Evolutionary conservation across 2,797 vertebrate species (phyloP).

Genomic region (Urocyon cinereoargenteus): DNA sequence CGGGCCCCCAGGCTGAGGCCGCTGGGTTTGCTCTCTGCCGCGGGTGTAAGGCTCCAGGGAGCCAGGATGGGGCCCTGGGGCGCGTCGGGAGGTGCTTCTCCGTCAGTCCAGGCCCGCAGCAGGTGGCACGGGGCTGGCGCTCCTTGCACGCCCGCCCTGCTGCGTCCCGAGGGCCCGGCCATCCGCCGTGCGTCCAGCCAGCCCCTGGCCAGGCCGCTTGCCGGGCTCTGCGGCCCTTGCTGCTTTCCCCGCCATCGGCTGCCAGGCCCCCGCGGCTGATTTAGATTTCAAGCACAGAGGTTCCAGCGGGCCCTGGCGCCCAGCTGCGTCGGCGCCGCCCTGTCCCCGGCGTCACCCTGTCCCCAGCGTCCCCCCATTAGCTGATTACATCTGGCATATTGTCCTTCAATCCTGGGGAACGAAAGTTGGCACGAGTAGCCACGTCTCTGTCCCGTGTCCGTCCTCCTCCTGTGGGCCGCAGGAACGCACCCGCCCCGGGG

Average conservation of each 20-base stretch:
- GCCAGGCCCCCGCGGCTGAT: fast-evolving
- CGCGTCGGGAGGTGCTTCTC: background rate
- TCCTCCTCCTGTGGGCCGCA: background rate
- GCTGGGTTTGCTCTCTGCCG: background rate
- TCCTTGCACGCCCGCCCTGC: background rate
- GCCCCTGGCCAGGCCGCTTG: background rate
- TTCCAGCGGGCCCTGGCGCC: no score
- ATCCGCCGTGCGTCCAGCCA: background rate
- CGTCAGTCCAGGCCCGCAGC: background rate
- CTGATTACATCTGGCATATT: background rate
- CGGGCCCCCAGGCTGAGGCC: background rate
- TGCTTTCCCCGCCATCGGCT: background rate
- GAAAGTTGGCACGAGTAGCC: background rate
- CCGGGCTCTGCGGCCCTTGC: background rate
- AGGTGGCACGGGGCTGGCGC: background rate
- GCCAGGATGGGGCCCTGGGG: background rate
- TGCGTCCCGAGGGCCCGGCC: background rate
- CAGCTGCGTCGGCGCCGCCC: background rate
- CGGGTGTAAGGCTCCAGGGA: no score
- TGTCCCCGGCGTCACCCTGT: fast-evolving
- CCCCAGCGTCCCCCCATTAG: background rate
- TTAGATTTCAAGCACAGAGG: background rate
- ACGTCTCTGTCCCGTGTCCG: background rate
- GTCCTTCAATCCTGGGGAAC: background rate
- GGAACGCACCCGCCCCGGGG: background rate